A percentile compares a stretch with the other conserved stretches of the same genome.
Evolutionary conservation across 2,797 vertebrate species (phyloP).

Genomic region (Lagorchestes hirsutus): DNA sequence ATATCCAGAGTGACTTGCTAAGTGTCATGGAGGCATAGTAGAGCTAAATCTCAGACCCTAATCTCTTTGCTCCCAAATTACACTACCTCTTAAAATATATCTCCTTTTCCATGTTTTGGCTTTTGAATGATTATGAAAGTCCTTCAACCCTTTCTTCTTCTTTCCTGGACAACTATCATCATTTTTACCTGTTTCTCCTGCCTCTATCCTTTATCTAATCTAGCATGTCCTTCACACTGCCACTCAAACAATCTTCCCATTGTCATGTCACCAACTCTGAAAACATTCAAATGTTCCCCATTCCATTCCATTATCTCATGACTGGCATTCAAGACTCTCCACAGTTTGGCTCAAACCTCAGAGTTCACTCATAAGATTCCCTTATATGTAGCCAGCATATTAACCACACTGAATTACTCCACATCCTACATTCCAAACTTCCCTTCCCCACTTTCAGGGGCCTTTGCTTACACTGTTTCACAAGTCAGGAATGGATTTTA

Average conservation of each 20-base stretch:
- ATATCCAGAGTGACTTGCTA: neutral
- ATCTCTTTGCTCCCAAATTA: conserved; percentile 22
- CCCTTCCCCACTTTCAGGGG: neutral
- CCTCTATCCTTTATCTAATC: neutral
- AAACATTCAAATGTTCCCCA: neutral
- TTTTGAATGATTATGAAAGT: neutral
- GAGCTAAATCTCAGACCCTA: neutral
- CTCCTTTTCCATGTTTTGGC: neutral
- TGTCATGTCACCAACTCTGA: neutral
- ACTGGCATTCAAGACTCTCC: neutral
- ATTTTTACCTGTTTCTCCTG: too few relatives aligned
- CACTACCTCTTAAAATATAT: neutral
- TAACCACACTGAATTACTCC: neutral
- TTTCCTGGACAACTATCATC: too few relatives aligned
- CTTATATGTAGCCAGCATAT: neutral
- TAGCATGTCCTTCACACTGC: neutral
- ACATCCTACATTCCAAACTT: neutral
- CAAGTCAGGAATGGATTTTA: neutral
- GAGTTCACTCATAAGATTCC: neutral
- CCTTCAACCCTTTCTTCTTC: too few relatives aligned
- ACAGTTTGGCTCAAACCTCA: neutral
- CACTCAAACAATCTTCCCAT: neutral
- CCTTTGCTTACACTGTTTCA: neutral
- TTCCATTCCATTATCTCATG: neutral
- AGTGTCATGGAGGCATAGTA: neutral